Percentiles rank a stretch among this genome's conserved stretches.
Conservation (phyloP, 2,113 vertebrate species). For the Coryphaenoides rupestris region DNA sequence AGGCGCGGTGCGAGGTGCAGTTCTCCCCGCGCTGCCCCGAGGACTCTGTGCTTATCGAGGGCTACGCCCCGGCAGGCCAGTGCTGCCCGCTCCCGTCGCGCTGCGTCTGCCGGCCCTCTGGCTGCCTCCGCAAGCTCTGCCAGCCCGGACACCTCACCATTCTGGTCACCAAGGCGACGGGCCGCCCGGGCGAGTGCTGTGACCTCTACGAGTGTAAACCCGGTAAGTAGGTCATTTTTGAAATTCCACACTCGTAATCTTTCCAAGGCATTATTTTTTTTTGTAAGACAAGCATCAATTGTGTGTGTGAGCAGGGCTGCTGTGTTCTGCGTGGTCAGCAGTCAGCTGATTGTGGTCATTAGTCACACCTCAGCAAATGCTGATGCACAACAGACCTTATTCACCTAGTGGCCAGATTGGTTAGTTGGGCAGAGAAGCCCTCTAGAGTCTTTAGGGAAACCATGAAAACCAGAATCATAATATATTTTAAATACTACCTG, state of each 20-base stretch:
- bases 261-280: no score
- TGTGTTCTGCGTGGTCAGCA: no score
- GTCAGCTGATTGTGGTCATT: no score
- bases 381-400: no score
- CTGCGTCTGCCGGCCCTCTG: constrained; percentile 85
- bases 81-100: constrained; percentile 88
- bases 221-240: constrained; percentile 67
- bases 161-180: constrained; percentile 85
- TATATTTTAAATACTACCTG: no score
- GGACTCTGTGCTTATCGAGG: constrained; percentile 88
- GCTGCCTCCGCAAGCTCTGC: constrained; percentile 88
- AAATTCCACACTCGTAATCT: not conserved
- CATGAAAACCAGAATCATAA: no score
- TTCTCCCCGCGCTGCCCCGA: constrained; percentile 88
- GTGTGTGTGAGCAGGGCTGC: no score
- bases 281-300: no score
- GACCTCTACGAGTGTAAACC: constrained; percentile 92
- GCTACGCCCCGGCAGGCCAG: constrained; percentile 86
- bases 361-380: no score
- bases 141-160: constrained; percentile 88
- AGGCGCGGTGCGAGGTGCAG: constrained; percentile 88
- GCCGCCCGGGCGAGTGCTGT: constrained; percentile 88
- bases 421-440: no score
- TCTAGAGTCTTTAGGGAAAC: no score
- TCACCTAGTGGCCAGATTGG: no score